A percentile compares a stretch with the other conserved stretches of the same genome.
Evolutionary conservation across 2,113 vertebrate genomes (phyloP).

Genomic region (Hippolais icterina): DNA sequence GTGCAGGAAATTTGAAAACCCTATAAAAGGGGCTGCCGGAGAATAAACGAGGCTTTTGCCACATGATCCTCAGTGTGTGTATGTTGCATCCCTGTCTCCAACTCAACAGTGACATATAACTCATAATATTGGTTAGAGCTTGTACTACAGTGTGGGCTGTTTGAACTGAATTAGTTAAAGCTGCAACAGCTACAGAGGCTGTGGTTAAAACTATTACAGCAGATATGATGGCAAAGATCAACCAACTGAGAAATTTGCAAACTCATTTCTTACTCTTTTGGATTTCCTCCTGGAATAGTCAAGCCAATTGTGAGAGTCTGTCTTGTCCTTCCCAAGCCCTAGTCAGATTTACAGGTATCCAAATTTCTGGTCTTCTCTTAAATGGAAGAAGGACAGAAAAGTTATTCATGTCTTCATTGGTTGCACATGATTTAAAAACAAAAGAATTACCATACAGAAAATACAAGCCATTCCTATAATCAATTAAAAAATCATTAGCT

Average conservation of each 20-base stretch:
- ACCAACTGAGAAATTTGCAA: background rate
- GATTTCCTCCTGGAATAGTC: background rate
- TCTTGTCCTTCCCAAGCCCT: background rate
- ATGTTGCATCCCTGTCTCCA: too few species aligned
- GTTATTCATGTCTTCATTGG: background rate
- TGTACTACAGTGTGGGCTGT: background rate
- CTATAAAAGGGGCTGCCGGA: too few species aligned
- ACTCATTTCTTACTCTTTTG: background rate
- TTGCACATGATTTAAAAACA: background rate
- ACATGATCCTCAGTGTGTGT: too few species aligned
- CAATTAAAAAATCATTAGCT: background rate
- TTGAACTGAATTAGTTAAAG: background rate
- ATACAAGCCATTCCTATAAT: background rate
- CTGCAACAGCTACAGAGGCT: background rate
- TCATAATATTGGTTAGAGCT: background rate
- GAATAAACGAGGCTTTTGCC: too few species aligned
- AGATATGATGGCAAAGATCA: background rate
- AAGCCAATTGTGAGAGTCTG: background rate
- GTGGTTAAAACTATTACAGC: background rate
- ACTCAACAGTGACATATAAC: background rate
- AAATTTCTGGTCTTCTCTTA: background rate
- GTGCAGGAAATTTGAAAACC: too few species aligned
- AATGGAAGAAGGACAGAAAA: background rate
- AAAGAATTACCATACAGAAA: background rate
- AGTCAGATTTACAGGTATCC: background rate